Evolutionary conservation across 1,140 invertebrate genomes (phyloP), one percentile per base, ranked within the genome.

Genomic region (Cheumatopsyche charites): DNA sequence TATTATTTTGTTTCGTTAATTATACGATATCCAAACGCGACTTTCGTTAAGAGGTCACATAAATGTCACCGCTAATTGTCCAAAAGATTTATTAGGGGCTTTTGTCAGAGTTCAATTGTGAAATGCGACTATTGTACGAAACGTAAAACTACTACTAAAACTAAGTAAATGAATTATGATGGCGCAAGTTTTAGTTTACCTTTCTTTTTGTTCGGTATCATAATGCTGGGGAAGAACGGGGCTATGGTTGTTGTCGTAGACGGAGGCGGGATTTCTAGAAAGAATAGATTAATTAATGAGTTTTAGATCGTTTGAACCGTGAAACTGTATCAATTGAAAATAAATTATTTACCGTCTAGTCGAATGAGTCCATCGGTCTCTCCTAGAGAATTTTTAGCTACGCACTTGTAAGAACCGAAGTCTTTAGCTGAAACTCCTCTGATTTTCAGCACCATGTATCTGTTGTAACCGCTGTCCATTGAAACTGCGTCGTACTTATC

Each of bases 351-450:
- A 87, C 86, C 86, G 76, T 86, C 84, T 15, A 88, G 78, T 77
- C 84, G 84, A 66, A 87, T 87, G 73, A 84, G 84, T 26, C 85
- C 85, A 74, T 87, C 86, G 2, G 86, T 87, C 76, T 87, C 85
- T 2, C 87, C 87, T 36, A 87, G 77, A 2, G 85, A 83, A 78
- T 88, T 88, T 79, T 87, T 87, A 1, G 86, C 86, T 58, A 87
- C 83, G 77, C 87, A 88, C 73, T 86, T 86, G 79, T 87, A 88
- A 74, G 84, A 85, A 9, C 87, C 86, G 75, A 87, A 88, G 77
- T 88, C 87, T 1, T 83, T 82, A 65, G 83, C 81, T 1, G 84
- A 83, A 12, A 84, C 82, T 36, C 85, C 85, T 21, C 85, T 79
- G 76, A 88, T 81, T 62, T 84, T 85, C 52, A 88, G 80, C 77